Percentiles rank a stretch among this genome's conserved stretches.
Evolutionary conservation across 2,888 invertebrate species (phyloP).

Genomic region (Harpalus rubripes): DNA sequence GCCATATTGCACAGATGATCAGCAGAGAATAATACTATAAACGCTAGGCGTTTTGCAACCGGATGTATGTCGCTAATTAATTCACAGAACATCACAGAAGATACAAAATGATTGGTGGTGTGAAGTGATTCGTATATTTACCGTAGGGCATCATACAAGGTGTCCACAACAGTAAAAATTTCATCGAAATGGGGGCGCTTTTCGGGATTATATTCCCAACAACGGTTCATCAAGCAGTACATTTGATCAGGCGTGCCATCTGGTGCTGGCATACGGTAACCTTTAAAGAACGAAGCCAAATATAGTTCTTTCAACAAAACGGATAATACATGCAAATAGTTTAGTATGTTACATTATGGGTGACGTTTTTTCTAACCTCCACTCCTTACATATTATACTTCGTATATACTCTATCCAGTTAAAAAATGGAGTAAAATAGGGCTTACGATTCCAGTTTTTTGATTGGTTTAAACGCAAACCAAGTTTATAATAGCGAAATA

Average conservation of each 20-base stretch:
- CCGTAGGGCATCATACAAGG: constrained; percentile 71
- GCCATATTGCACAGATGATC: neutral
- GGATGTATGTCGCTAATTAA: constrained; percentile 14
- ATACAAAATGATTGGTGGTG: constrained; percentile 4
- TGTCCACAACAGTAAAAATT: constrained; percentile 89
- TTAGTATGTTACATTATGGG: too few relatives aligned
- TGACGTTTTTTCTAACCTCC: too few relatives aligned
- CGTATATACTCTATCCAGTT: too few relatives aligned
- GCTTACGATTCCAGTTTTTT: too few relatives aligned
- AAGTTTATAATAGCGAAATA: too few relatives aligned
- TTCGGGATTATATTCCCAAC: constrained; percentile 96
- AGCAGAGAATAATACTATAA: constrained; percentile 40
- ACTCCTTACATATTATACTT: too few relatives aligned
- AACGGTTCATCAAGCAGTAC: constrained; percentile 93
- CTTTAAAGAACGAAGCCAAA: constrained; percentile 76
- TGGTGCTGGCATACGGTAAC: constrained; percentile 95
- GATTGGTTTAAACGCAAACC: too few relatives aligned
- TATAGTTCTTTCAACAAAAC: too few relatives aligned
- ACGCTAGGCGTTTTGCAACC: constrained; percentile 1
- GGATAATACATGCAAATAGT: too few relatives aligned
- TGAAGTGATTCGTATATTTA: constrained; percentile 27
- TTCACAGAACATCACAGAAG: constrained; percentile 43
- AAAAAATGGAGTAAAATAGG: too few relatives aligned
- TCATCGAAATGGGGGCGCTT: constrained; percentile 95
- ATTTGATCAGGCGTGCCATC: constrained; percentile 93